Percentiles rank a stretch among this genome's conserved stretches.
These are phyloP conservation scores for Oreortyx pictus DNA, from an alignment of 2,797 vertebrate genomes.

Conservation along the genomic window DNA sequence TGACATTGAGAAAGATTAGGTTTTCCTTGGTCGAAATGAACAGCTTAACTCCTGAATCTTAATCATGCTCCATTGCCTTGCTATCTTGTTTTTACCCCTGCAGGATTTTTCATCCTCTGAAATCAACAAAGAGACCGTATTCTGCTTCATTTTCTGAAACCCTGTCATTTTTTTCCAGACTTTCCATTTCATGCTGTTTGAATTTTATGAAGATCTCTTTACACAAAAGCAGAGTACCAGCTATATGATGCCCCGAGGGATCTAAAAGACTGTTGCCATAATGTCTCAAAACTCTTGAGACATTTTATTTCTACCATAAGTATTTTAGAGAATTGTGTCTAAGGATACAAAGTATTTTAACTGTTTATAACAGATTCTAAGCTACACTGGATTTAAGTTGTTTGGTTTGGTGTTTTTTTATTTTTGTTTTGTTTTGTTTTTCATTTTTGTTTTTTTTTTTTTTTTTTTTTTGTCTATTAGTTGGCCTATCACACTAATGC, in stretches of 20 bases:
- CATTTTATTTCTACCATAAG: conserved; percentile 56
- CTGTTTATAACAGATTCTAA: conserved; percentile 32
- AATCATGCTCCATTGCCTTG: not conserved
- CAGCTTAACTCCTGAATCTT: not conserved
- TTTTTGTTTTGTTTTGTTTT: not conserved
- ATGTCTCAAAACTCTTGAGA: conserved; percentile 63
- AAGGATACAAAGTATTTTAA: conserved; percentile 38
- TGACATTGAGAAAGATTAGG: fast-evolving
- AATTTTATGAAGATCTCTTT: conserved; percentile 79
- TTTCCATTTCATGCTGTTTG: conserved; percentile 80
- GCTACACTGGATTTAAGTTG: not conserved
- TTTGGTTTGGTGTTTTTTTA: not conserved
- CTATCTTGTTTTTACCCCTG: not conserved
- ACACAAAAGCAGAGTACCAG: conserved; percentile 60
- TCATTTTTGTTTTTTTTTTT: not conserved
- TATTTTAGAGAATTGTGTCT: conserved; percentile 40
- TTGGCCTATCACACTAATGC: not conserved
- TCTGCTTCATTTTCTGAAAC: conserved; percentile 70
- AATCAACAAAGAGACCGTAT: conserved; percentile 59
- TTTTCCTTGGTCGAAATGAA: not conserved
- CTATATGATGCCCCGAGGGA: conserved; percentile 61
- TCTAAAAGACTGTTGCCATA: conserved; percentile 30
- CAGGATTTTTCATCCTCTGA: conserved; percentile 31
- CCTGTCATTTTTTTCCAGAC: conserved; percentile 62
- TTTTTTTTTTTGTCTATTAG: not conserved